Evolutionary conservation across 2,113 vertebrate genomes (phyloP).

Genomic region (Tapirus terrestris): DNA sequence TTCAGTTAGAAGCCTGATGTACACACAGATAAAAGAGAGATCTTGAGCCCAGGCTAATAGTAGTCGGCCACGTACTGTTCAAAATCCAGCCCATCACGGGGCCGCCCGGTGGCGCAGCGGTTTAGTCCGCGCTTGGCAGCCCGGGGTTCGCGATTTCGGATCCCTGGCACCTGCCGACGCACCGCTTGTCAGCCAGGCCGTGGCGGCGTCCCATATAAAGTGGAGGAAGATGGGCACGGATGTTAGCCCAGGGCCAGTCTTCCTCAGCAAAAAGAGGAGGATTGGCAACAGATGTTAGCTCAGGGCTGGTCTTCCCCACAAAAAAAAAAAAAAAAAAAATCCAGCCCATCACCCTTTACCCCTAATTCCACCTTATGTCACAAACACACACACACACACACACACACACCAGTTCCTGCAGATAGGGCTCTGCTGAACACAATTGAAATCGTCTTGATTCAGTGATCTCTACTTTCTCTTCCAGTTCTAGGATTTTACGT

Average conservation of each 20-base stretch:
- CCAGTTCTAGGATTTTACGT: background rate
- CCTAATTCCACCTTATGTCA: background rate
- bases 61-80: background rate
- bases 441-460: background rate
- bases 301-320: no score
- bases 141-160: no score
- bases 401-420: background rate
- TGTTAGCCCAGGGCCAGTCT: no score
- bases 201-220: no score
- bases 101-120: no score
- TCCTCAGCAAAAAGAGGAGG: no score
- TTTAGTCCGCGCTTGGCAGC: no score
- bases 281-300: no score
- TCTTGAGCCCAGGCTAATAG: background rate
- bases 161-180: no score
- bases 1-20: background rate
- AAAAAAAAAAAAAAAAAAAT: background rate
- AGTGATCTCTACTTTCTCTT: background rate
- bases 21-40: background rate
- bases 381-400: background rate
- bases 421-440: background rate
- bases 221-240: no score
- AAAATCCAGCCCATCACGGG: background rate
- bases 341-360: background rate
- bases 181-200: no score